phyloP scores from a whole-genome alignment of 2,888 invertebrate species.

The Tridacna gigas region DNA sequence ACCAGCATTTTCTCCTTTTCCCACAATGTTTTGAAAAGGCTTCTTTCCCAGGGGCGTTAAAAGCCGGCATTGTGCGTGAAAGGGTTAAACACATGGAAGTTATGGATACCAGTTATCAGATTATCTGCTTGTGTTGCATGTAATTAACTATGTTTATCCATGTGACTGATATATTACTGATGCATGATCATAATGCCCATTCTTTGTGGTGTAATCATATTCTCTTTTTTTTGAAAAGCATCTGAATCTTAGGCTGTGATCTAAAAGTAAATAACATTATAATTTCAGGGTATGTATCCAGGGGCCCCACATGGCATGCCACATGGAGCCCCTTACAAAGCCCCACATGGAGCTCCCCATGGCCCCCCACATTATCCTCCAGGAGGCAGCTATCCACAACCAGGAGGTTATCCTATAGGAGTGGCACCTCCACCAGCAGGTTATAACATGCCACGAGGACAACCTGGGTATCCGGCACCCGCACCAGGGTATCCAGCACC shows the following conservation, averaged over 20 bases:
- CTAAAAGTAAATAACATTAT: too few relatives aligned
- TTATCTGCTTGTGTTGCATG: too few relatives aligned
- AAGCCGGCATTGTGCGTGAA: too few relatives aligned
- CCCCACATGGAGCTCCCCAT: slow-evolving; percentile 23
- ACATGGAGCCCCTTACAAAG: slow-evolving; percentile 44
- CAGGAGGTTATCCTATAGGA: slow-evolving; percentile 26
- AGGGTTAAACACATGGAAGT: too few relatives aligned
- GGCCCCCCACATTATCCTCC: slow-evolving; percentile 29
- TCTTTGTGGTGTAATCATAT: too few relatives aligned
- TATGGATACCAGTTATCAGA: too few relatives aligned
- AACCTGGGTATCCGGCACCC: slow-evolving; percentile 31
- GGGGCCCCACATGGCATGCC: slow-evolving; percentile 39
- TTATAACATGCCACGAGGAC: slow-evolving; percentile 22
- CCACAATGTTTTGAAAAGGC: neutral
- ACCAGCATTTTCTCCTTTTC: neutral
- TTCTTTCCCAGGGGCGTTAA: too few relatives aligned
- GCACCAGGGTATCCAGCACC: slow-evolving; percentile 35
- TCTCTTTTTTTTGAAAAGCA: too few relatives aligned
- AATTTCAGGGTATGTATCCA: slow-evolving; percentile 54
- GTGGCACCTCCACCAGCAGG: slow-evolving; percentile 32
- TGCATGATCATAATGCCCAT: too few relatives aligned
- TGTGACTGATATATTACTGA: too few relatives aligned
- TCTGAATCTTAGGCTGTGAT: too few relatives aligned
- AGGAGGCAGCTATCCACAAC: slow-evolving; percentile 22
- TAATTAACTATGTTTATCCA: too few relatives aligned